Base-by-base conservation (phyloP, 2,797 vertebrate species). In the Aldrovandia affinis region DNA sequence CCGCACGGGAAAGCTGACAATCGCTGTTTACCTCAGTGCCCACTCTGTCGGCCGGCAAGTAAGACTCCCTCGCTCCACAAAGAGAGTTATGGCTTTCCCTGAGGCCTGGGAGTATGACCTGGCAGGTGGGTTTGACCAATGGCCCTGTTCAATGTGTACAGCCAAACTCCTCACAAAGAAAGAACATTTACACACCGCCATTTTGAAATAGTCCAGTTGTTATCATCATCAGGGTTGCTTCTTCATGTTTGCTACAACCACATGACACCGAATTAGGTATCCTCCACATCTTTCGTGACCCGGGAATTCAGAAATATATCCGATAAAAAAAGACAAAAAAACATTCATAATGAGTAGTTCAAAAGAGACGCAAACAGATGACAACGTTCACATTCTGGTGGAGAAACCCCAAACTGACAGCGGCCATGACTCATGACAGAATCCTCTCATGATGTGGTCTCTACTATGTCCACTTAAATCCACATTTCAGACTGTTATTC, bases 21-120 rank as follows among this genome's bases (percentile, higher is more conserved):
- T 89, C 89, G 93, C 90, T 88, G 92, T 93, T 93, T 93, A 93
- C 89, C 90, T 93, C 91, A 89, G 88, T 92, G 91, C 89, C 83
- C 92, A 87, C 91, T 92, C 92, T 93, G 92, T 91, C 91, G 91
- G 82, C 91, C 91, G 90, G 89, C 90, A 87, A 92, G 90, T 93
- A 91, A 89, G 30, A 80, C 65, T 57, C 73, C 73, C 78, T 73
- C 80, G 85, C 68, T 75, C 54, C 70, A 65, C 79, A 73, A 59
- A 77, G 57, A 82, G 61, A 61, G 47, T 36, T 25, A 65, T 39
- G 36, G 47, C 28, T 1, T 47, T 12, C n/a, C 10, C 59, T 25
- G 20, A 20, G 39, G 12, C 80, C 82, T 87, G 77, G 44, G 73
- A 68, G 55, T 78, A 50, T 68, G 39, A 54, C 50, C 50, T 59